Conservation (phyloP, 2,888 invertebrate species). For the Heliconius erato region DNA sequence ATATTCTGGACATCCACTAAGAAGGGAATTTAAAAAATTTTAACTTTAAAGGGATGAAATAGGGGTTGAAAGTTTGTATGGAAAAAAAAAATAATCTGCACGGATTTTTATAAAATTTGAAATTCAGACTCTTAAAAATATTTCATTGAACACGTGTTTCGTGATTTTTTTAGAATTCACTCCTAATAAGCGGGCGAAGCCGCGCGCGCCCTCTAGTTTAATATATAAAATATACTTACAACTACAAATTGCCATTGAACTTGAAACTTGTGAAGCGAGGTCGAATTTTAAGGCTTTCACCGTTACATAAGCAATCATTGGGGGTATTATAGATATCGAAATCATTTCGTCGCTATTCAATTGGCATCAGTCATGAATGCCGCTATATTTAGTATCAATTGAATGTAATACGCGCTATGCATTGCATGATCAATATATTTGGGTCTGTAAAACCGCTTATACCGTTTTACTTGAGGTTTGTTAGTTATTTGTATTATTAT, state of each 20-base stretch:
- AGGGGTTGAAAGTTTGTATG: too few relatives aligned
- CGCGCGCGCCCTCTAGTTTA: too few relatives aligned
- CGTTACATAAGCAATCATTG: constrained; percentile 34
- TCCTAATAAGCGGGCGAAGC: too few relatives aligned
- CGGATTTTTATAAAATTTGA: too few relatives aligned
- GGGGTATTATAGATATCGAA: constrained; percentile 36
- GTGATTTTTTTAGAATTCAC: too few relatives aligned
- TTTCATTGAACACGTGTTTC: too few relatives aligned
- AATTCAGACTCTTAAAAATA: too few relatives aligned
- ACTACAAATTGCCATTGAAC: constrained; percentile 36
- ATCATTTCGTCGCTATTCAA: constrained; percentile 39
- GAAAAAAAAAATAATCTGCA: too few relatives aligned
- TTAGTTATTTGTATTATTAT: background rate
- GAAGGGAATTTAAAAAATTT: too few relatives aligned
- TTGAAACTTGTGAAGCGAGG: constrained; percentile 41
- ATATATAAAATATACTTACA: background rate
- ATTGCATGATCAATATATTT: constrained; percentile 10
- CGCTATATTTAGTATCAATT: constrained; percentile 39
- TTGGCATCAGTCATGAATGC: constrained; percentile 40
- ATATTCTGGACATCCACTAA: too few relatives aligned
- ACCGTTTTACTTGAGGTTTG: background rate
- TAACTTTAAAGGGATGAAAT: too few relatives aligned
- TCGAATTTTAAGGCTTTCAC: constrained; percentile 35
- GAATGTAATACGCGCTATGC: constrained; percentile 10
- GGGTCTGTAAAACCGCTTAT: background rate